These are phyloP conservation scores for Antidorcas marsupialis DNA, from an alignment of 2,113 vertebrate species.

Conservation along the genomic window DNA sequence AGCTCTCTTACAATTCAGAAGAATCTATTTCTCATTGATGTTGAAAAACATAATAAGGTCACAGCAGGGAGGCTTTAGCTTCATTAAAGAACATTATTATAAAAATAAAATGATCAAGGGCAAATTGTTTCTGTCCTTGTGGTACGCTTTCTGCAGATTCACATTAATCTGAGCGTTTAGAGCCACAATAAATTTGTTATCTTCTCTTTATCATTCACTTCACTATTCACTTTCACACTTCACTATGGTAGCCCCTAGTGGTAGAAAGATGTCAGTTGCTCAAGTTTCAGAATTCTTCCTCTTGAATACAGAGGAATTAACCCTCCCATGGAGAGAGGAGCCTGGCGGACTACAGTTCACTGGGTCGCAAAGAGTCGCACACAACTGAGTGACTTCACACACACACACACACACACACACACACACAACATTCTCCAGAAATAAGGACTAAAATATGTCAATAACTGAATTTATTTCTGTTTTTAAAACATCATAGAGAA, in stretches of 20 bases:
- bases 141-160: constrained; percentile 73
- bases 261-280: constrained; percentile 52
- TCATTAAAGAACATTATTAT: constrained; percentile 83
- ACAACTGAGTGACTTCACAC: too few relatives aligned
- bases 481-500: constrained; percentile 56
- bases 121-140: constrained; percentile 82
- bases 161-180: constrained; percentile 79
- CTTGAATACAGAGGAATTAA: constrained; percentile 52
- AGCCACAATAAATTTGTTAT: constrained; percentile 71
- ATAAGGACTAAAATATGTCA: background rate
- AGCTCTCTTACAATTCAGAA: constrained; percentile 72
- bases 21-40: constrained; percentile 80
- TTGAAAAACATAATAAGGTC: constrained; percentile 82
- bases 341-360: too few relatives aligned
- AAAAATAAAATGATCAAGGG: constrained; percentile 79
- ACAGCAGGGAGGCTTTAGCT: constrained; percentile 81
- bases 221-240: constrained; percentile 55
- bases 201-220: constrained; percentile 71
- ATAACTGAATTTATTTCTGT: constrained; percentile 61
- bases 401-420: too few relatives aligned
- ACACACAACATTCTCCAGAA: background rate
- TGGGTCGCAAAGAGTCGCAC: too few relatives aligned
- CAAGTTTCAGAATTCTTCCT: constrained; percentile 12
- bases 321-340: background rate
- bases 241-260: constrained; percentile 70